These are phyloP conservation scores for Manis crassicaudata DNA, from an alignment of 2,797 vertebrate genomes.

Conservation along the genomic window DNA sequence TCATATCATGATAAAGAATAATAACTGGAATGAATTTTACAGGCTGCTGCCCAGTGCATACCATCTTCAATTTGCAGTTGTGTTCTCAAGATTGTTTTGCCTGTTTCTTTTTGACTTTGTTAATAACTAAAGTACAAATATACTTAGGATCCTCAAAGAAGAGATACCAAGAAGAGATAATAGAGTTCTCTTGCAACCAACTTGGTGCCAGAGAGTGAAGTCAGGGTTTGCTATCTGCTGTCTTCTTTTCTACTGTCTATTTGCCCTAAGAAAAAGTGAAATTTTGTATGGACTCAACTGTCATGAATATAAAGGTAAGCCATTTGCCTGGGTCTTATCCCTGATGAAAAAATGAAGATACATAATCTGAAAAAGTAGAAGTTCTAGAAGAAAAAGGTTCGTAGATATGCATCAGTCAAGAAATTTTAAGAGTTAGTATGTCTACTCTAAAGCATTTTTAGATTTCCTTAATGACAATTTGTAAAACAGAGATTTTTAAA, in stretches of 20 bases:
- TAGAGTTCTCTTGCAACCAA: neutral
- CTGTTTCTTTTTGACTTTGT: neutral
- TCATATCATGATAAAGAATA: neutral
- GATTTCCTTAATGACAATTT: slow-evolving; percentile 33
- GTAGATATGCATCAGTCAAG: neutral
- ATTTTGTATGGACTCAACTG: neutral
- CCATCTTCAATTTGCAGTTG: neutral
- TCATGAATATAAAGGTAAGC: neutral
- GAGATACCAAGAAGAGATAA: neutral
- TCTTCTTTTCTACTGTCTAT: neutral
- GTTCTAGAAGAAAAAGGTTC: neutral
- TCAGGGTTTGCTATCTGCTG: neutral
- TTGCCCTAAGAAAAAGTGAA: neutral
- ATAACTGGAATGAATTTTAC: neutral
- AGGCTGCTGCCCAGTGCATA: neutral
- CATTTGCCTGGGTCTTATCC: neutral
- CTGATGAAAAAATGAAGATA: neutral
- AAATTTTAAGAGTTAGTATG: slow-evolving; percentile 10
- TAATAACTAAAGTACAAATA: neutral
- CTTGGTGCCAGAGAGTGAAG: neutral
- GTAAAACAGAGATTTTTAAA: slow-evolving; percentile 22
- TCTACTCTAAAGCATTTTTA: neutral
- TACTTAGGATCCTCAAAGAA: neutral
- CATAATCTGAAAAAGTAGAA: slow-evolving; percentile 14
- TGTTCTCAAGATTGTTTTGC: neutral